Conservation (phyloP, 2,888 invertebrate species). For the Ceraclea dissimilis region DNA sequence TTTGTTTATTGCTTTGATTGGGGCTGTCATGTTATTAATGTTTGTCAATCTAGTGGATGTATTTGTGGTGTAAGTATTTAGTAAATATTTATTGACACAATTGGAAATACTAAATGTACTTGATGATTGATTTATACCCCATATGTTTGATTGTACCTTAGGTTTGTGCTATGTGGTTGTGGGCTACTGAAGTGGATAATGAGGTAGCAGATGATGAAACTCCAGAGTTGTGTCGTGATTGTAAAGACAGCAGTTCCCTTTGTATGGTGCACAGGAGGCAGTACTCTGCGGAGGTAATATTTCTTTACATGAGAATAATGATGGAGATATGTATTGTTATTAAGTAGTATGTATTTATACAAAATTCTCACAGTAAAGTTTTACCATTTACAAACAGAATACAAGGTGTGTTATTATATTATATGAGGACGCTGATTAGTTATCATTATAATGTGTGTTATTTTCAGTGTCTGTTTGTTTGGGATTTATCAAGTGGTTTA, state of each 20-base stretch:
- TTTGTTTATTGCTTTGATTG: slow-evolving; percentile 50
- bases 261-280: slow-evolving; percentile 41
- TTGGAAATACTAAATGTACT: not conserved
- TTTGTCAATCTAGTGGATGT: slow-evolving; percentile 46
- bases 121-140: not conserved
- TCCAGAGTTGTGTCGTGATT: slow-evolving; percentile 34
- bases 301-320: no score
- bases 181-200: slow-evolving; percentile 36
- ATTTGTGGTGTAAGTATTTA: slow-evolving; percentile 39
- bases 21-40: slow-evolving; percentile 48
- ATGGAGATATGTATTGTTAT: no score
- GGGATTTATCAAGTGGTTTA: slow-evolving; percentile 45
- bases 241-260: slow-evolving; percentile 36
- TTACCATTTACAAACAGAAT: not conserved
- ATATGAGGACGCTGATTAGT: no score
- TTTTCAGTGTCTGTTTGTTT: slow-evolving; percentile 43
- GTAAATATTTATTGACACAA: not conserved
- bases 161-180: slow-evolving; percentile 49
- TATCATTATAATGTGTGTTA: no score
- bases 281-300: slow-evolving; percentile 45
- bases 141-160: slow-evolving; percentile 25
- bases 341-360: no score
- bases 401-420: no score
- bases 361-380: not conserved
- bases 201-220: slow-evolving; percentile 12